Evolutionary conservation across 1,140 invertebrate species (phyloP).

Genomic region (Trinorchestia longiramus): DNA sequence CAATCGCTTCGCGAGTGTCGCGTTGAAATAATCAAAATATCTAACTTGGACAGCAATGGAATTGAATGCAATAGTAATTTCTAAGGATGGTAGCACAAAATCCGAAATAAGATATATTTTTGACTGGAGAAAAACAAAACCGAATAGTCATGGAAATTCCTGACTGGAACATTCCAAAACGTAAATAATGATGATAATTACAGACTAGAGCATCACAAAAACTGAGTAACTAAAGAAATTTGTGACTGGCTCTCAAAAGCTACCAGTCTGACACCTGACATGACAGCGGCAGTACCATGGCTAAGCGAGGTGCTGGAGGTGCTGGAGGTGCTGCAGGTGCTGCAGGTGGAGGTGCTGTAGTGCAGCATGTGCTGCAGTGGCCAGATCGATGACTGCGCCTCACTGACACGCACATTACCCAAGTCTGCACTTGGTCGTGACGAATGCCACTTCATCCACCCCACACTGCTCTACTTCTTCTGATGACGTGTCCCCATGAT

Average conservation of each 20-base stretch:
- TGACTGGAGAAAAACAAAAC: no score
- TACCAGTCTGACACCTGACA: no score
- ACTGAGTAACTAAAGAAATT: background rate
- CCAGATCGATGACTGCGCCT: background rate
- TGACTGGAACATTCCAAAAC: background rate
- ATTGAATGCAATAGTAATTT: no score
- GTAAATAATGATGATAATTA: background rate
- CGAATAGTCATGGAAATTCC: background rate
- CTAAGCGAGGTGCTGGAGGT: background rate
- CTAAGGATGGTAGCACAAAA: no score
- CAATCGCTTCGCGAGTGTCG: no score
- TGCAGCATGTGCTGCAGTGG: background rate
- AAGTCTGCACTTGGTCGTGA: background rate
- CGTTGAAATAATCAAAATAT: no score
- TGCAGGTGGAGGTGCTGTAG: background rate
- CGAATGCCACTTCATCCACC: background rate
- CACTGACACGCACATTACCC: background rate
- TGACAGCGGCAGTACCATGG: no score
- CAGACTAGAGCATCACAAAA: background rate
- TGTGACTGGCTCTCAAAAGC: background rate
- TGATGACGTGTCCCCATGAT: background rate
- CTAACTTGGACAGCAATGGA: no score
- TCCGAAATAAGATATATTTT: no score
- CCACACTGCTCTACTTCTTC: background rate
- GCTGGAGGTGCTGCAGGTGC: no score